Conservation (phyloP, 2,888 invertebrate genomes). For the Ichneumoninae sp. region DNA sequence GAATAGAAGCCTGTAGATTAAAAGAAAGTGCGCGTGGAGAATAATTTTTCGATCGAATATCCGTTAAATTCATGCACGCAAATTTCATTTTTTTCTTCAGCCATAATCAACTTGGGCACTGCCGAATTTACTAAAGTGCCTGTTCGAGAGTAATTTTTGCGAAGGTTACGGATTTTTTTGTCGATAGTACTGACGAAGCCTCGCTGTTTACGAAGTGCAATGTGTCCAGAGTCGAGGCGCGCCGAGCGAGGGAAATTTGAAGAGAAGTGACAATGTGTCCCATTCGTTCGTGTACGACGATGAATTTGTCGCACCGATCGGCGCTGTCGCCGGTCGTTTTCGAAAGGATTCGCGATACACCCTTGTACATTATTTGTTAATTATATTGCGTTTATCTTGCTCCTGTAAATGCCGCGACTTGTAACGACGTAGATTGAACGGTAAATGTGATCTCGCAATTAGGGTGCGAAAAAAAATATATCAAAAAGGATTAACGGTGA, state of each 20-base stretch:
- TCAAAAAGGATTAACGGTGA: slow-evolving; percentile 12
- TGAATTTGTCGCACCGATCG: slow-evolving; percentile 30
- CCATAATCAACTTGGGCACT: slow-evolving; percentile 66
- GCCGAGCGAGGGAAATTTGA: slow-evolving; percentile 37
- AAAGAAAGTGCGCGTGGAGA: neutral
- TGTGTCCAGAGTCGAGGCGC: slow-evolving; percentile 34
- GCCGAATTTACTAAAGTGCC: slow-evolving; percentile 77
- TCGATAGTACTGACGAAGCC: slow-evolving; percentile 75
- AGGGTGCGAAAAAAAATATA: slow-evolving; percentile 12
- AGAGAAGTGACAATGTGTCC: slow-evolving; percentile 22
- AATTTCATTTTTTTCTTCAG: neutral
- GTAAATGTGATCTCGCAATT: neutral
- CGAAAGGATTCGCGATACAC: slow-evolving; percentile 65
- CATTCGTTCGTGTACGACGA: slow-evolving; percentile 47
- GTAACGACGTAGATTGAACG: slow-evolving; percentile 53
- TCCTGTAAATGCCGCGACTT: slow-evolving; percentile 63
- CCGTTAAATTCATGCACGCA: neutral
- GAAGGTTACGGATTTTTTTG: slow-evolving; percentile 63
- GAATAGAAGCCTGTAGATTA: slow-evolving; percentile 25
- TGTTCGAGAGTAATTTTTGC: slow-evolving; percentile 74
- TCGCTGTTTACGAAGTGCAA: slow-evolving; percentile 59
- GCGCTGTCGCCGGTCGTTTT: neutral
- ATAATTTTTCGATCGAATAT: neutral
- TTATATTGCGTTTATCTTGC: slow-evolving; percentile 70
- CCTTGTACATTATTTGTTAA: slow-evolving; percentile 73